phyloP scores from a whole-genome alignment of 2,888 invertebrate genomes.

The Aleiodes alternator region DNA sequence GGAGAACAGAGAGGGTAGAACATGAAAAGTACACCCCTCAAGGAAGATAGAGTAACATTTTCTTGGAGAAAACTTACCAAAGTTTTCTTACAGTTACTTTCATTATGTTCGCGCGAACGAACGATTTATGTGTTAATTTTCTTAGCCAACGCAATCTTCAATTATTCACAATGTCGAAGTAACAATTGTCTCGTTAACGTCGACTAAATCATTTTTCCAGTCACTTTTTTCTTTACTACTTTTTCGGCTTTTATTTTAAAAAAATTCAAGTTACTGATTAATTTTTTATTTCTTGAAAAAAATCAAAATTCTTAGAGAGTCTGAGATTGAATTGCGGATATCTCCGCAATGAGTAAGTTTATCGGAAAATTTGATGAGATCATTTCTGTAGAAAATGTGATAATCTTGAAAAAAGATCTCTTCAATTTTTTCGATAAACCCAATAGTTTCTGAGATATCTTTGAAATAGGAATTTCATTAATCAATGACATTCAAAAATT shows the following conservation, averaged over 20 bases:
- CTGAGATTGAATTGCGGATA: background rate
- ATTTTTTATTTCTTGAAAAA: background rate
- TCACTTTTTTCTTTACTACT: background rate
- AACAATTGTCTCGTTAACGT: conserved; percentile 1
- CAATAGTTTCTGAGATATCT: too few species aligned
- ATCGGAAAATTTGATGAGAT: too few species aligned
- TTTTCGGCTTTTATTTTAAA: background rate
- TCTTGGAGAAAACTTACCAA: background rate
- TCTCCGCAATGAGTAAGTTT: too few species aligned
- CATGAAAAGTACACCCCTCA: background rate
- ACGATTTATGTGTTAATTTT: conserved; percentile 12
- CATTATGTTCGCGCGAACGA: conserved; percentile 2
- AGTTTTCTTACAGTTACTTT: background rate
- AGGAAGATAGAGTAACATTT: background rate
- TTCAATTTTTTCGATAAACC: too few species aligned
- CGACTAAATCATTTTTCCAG: background rate
- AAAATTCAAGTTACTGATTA: too few species aligned
- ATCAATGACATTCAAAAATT: too few species aligned
- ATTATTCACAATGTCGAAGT: conserved; percentile 3
- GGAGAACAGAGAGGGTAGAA: background rate
- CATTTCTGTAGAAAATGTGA: too few species aligned
- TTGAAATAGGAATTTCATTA: too few species aligned
- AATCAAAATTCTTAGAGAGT: background rate
- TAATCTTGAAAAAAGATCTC: too few species aligned
- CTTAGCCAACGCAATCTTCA: conserved; percentile 3